These are phyloP conservation scores for Neodiprion pinetum DNA, from an alignment of 1,140 invertebrate species.

Conservation along the genomic window DNA sequence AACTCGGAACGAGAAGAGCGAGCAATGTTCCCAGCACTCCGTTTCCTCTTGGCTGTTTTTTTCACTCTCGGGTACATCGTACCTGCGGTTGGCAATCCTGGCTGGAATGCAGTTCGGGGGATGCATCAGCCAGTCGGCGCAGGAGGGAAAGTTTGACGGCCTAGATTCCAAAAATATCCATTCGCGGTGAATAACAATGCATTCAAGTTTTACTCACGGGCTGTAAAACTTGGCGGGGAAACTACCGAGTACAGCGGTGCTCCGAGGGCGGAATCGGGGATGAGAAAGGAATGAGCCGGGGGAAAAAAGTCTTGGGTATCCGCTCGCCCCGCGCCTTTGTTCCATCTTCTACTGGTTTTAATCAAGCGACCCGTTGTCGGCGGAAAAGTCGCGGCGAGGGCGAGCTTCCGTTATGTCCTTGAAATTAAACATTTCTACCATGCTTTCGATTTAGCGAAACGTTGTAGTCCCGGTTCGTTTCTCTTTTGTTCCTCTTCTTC, in stretches of 20 bases:
- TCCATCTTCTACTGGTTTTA: neutral
- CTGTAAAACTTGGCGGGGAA: neutral
- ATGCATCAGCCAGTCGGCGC: neutral
- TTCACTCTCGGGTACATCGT: neutral
- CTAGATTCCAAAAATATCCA: conserved; percentile 6
- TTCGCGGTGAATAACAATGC: neutral
- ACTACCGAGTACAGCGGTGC: neutral
- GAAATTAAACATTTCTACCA: too few species aligned
- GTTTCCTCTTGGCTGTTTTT: neutral
- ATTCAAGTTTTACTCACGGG: neutral
- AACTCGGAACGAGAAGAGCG: neutral
- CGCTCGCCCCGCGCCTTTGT: neutral
- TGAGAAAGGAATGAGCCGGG: neutral
- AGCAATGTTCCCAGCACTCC: neutral
- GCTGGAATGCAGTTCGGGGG: neutral
- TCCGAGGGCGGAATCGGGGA: neutral
- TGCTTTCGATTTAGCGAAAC: too few species aligned
- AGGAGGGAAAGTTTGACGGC: neutral
- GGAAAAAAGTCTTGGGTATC: too few species aligned
- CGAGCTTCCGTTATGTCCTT: too few species aligned
- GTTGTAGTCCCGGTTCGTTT: too few species aligned
- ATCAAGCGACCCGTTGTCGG: neutral
- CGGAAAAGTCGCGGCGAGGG: neutral
- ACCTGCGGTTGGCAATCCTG: too few species aligned
- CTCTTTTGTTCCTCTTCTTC: too few species aligned